Base-by-base conservation (phyloP, 2,113 vertebrate species). In the Clarias gariepinus region DNA sequence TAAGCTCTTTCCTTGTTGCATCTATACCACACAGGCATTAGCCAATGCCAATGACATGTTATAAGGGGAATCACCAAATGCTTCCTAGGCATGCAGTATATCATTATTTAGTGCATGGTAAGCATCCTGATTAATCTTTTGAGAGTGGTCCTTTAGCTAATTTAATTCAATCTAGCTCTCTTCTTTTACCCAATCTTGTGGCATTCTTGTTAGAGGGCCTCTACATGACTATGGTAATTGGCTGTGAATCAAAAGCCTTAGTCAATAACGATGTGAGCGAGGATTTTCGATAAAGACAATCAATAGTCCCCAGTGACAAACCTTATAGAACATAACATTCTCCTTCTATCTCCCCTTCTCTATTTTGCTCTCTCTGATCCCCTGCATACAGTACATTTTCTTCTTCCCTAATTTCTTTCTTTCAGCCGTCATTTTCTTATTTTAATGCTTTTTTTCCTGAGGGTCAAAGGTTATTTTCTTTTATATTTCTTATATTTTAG, bases 221-320 rank as follows among this genome's bases (percentile, higher is more conserved):
- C 85, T 66, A 81, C 69, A 84, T 84, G 79, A 83, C 86, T 91
- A 78, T 76, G 74, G 89, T 90, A 92, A 91, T 90, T 90, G 85
- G 57, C 89, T 90, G 82, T 89, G 85, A 92, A 90, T 93, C 87
- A 92, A 92, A 91, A 84, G 82, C 85, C 83, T 89, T 92, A 90
- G 93, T 94, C 92, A 95, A 11, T 93, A 92, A 94, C 89, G 86
- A 86, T 91, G 83, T 86, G 85, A 61, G 87, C 82, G 74, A 87
- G 92, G 90, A 91, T 94, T 95, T 92, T 87, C 90, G 92, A 94
- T 94, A 90, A 86, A 92, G 53, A 60, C 74, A 83, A 86, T 30
- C 80, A 87, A 91, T 92, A 91, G 86, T 92, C 78, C 69, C 90
- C 66, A 61, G 47, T 81, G 81, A 66, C 68, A 25, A 58, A 25